These are phyloP conservation scores for Kuschelorhynchus macadamiae DNA, from an alignment of 2,888 invertebrate species.

Conservation along the genomic window DNA sequence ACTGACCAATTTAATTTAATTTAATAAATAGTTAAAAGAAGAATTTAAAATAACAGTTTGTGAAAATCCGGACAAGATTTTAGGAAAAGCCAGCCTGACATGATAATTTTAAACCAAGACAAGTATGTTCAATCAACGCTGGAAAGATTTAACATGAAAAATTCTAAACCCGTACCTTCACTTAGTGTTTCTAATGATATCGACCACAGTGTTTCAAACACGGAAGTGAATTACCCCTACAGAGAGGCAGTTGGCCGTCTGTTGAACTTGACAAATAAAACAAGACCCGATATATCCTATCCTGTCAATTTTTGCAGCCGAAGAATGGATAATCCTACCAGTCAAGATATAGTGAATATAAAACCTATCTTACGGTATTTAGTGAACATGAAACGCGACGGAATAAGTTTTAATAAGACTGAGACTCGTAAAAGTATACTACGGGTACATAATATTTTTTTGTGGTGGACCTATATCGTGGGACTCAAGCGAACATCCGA, in stretches of 20 bases:
- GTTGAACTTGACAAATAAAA: constrained; percentile 24
- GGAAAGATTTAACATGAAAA: constrained; percentile 47
- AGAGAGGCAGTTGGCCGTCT: too few relatives aligned
- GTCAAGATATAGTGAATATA: constrained; percentile 42
- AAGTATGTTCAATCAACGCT: constrained; percentile 36
- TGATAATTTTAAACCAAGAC: constrained; percentile 32
- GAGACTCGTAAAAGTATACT: too few relatives aligned
- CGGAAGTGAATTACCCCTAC: too few relatives aligned
- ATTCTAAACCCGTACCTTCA: constrained; percentile 51
- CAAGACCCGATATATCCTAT: constrained; percentile 28
- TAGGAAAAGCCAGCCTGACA: constrained; percentile 12
- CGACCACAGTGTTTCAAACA: too few relatives aligned
- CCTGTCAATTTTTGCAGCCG: constrained; percentile 36
- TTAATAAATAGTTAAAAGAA: constrained; percentile 8
- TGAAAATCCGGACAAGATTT: constrained; percentile 21
- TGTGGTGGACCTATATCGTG: constrained; percentile 55
- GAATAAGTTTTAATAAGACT: too few relatives aligned
- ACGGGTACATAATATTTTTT: constrained; percentile 9
- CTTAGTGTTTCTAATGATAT: constrained; percentile 30
- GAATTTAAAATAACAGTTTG: constrained; percentile 23
- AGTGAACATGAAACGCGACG: neutral
- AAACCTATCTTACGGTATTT: constrained; percentile 32
- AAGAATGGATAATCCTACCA: constrained; percentile 47
- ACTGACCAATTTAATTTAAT: constrained; percentile 16
- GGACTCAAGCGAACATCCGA: constrained; percentile 53